Evolutionary conservation across 2,888 invertebrate species (phyloP).

Genomic region (Cosmopolites sordidus): DNA sequence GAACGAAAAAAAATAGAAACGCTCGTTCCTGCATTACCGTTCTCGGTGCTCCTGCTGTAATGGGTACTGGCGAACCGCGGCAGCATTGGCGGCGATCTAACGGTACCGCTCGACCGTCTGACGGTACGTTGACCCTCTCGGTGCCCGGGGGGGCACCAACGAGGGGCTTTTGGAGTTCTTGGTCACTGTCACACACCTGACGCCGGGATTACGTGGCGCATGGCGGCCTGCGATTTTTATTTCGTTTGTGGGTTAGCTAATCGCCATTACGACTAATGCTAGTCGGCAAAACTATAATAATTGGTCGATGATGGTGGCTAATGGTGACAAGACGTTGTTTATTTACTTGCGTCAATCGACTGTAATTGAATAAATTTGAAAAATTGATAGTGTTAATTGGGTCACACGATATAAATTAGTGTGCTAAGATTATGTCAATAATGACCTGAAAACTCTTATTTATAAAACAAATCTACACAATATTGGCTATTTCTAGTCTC

Average conservation of each 20-base stretch:
- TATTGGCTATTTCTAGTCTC: too few relatives aligned
- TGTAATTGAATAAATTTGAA: too few relatives aligned
- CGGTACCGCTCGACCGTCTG: conserved; percentile 33
- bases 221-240: conserved; percentile 25
- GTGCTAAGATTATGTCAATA: too few relatives aligned
- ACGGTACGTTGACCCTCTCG: conserved; percentile 42
- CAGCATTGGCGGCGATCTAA: conserved; percentile 24
- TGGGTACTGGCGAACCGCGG: conserved; percentile 13
- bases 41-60: not conserved
- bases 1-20: not conserved
- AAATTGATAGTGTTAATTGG: too few relatives aligned
- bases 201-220: conserved; percentile 27
- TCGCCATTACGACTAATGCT: conserved; percentile 14
- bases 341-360: too few relatives aligned
- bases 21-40: not conserved
- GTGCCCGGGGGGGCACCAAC: conserved; percentile 33
- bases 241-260: conserved; percentile 22
- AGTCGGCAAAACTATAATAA: too few relatives aligned
- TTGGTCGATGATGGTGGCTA: too few relatives aligned
- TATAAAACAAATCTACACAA: too few relatives aligned
- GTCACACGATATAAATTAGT: too few relatives aligned
- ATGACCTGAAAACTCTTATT: too few relatives aligned
- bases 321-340: too few relatives aligned
- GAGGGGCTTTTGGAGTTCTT: conserved; percentile 42
- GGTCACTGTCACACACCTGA: conserved; percentile 34